Evolutionary conservation across 2,797 vertebrate genomes (phyloP).

Genomic region (Eidolon dupreanum): DNA sequence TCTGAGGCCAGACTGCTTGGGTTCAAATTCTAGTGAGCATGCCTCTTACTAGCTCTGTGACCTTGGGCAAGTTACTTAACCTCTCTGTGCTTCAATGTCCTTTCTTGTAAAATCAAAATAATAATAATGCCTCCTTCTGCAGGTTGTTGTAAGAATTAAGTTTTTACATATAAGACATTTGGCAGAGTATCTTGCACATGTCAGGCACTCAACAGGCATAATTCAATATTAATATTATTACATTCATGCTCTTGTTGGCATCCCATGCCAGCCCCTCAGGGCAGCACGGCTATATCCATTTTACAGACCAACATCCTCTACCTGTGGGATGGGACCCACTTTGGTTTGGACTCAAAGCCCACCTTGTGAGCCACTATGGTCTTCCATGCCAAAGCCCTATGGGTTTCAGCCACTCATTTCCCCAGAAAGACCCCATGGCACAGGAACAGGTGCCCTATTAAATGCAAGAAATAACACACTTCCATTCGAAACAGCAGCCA

Average conservation of each 20-base stretch:
- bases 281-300: fast-evolving
- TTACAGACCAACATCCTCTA: background rate
- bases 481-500: background rate
- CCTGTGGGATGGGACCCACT: background rate
- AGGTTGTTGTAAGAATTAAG: background rate
- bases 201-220: background rate
- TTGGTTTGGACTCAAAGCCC: background rate
- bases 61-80: background rate
- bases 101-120: background rate
- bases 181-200: background rate
- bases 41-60: background rate
- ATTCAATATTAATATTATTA: background rate
- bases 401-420: background rate
- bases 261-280: background rate
- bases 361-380: background rate
- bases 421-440: background rate
- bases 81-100: background rate
- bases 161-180: background rate
- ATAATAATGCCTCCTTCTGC: background rate
- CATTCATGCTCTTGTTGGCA: background rate
- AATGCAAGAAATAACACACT: background rate
- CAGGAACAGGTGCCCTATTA: background rate
- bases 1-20: background rate
- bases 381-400: background rate
- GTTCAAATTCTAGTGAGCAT: background rate